Evolutionary conservation across 2,113 vertebrate species (phyloP).

Genomic region (Sinocyclocheilus anophthalmus): DNA sequence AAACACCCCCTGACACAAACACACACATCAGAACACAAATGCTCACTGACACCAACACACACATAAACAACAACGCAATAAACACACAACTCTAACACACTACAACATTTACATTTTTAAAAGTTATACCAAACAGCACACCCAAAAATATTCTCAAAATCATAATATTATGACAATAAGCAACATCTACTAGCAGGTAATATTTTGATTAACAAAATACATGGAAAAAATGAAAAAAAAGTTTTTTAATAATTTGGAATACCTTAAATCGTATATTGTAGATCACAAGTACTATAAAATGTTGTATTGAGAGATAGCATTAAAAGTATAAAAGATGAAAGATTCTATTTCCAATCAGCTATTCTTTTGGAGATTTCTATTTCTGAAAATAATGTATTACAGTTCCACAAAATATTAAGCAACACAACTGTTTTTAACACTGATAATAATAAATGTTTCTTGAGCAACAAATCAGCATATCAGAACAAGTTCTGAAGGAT

Average conservation of each 20-base stretch:
- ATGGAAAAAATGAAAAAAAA: too few species aligned
- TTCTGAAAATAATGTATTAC: background rate
- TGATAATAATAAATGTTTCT: too few species aligned
- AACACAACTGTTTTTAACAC: background rate
- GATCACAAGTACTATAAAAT: background rate
- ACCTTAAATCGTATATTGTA: background rate
- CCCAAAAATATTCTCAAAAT: background rate
- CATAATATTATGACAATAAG: background rate
- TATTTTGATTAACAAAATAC: background rate
- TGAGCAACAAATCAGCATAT: too few species aligned
- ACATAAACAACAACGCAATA: background rate
- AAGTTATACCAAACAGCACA: background rate
- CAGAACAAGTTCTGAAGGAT: too few species aligned
- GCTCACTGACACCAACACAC: background rate
- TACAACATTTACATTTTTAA: background rate
- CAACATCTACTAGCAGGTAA: background rate
- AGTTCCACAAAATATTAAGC: background rate
- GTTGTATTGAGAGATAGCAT: too few species aligned
- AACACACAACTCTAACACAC: background rate
- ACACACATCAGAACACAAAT: conserved; percentile 3
- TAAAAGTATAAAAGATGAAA: background rate
- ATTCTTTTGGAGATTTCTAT: background rate
- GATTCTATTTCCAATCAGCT: background rate
- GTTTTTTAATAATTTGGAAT: background rate
- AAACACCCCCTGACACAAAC: background rate